These are phyloP conservation scores for Paramormyrops kingsleyae DNA, from an alignment of 2,113 vertebrate genomes.

Conservation along the genomic window DNA sequence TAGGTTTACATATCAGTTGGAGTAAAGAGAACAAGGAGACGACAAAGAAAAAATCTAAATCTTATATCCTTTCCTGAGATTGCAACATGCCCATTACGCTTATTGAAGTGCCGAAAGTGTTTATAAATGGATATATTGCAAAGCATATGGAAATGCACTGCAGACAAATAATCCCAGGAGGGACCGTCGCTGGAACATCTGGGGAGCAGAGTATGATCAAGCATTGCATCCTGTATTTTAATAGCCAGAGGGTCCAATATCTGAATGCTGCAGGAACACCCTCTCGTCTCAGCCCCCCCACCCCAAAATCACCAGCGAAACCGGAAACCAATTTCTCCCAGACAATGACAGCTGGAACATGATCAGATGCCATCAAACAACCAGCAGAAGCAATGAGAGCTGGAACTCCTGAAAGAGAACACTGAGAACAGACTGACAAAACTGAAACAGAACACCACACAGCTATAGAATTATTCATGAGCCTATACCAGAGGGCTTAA, in stretches of 20 bases:
- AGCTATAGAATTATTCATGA: conserved; percentile 4
- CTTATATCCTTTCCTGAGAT: neutral
- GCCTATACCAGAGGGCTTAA: neutral
- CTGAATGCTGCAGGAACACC: neutral
- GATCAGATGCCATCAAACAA: neutral
- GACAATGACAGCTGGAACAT: neutral
- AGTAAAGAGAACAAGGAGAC: neutral
- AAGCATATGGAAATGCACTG: neutral
- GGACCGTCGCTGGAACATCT: neutral
- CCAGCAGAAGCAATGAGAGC: neutral
- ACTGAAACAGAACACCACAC: neutral
- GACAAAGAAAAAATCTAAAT: neutral
- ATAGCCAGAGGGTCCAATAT: neutral
- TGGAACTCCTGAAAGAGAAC: neutral
- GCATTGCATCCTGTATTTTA: neutral
- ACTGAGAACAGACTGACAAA: neutral
- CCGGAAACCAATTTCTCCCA: neutral
- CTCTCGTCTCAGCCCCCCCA: neutral
- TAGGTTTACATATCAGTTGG: neutral
- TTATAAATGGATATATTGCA: neutral
- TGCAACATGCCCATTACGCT: neutral
- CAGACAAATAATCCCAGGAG: neutral
- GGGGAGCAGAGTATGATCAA: neutral
- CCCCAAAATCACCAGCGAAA: neutral
- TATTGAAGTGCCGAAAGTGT: neutral